Conservation (phyloP, 1,140 invertebrate species). For the Formica exsecta region DNA sequence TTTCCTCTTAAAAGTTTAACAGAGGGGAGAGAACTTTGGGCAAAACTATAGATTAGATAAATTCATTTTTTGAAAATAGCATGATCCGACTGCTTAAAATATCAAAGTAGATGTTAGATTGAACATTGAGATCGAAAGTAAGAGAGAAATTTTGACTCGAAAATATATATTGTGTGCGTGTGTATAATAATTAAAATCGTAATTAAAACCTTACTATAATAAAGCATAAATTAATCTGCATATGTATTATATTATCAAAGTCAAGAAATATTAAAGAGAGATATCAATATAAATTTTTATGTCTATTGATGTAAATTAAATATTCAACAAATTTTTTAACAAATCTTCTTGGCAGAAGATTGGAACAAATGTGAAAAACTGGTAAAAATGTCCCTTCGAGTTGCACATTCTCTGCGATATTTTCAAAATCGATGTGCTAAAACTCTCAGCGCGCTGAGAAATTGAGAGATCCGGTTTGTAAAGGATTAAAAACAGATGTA, state of each 20-base stretch:
- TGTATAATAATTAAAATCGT: no score
- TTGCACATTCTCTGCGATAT: not conserved
- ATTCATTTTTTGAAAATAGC: no score
- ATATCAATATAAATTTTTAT: not conserved
- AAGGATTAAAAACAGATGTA: not conserved
- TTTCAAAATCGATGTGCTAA: not conserved
- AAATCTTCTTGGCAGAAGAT: not conserved
- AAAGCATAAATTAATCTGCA: no score
- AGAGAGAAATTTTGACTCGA: no score
- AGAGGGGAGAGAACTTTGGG: no score
- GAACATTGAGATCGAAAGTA: no score
- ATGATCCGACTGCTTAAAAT: no score
- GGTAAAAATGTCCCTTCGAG: not conserved
- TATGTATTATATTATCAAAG: not conserved
- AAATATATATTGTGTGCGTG: no score
- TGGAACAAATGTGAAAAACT: not conserved
- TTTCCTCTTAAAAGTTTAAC: no score
- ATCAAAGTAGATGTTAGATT: no score
- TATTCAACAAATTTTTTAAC: not conserved
- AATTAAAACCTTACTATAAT: no score
- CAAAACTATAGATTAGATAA: no score
- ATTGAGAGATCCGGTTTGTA: slow-evolving; percentile 3
- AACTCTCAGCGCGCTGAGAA: not conserved
- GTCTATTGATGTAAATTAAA: not conserved
- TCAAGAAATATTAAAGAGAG: not conserved